Evolutionary conservation across 2,888 invertebrate genomes (phyloP).

Genomic region (Tuberolachnus salignus): DNA sequence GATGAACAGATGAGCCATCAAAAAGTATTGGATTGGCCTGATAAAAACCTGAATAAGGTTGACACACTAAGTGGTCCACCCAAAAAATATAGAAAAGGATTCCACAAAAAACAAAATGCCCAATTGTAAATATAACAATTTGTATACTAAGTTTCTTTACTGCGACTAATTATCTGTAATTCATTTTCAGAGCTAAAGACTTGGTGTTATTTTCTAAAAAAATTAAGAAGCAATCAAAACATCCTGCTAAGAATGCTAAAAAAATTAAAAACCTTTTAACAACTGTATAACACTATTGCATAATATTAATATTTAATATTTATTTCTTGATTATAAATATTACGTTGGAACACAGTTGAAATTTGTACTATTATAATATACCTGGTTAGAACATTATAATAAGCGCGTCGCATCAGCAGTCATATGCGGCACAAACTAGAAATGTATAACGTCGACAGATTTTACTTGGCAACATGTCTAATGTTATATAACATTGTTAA

Average conservation of each 20-base stretch:
- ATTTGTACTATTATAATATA: neutral
- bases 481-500: too few relatives aligned
- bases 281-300: neutral
- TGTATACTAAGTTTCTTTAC: neutral
- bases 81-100: constrained; percentile 40
- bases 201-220: constrained; percentile 41
- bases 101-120: constrained; percentile 38
- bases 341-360: neutral
- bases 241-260: neutral
- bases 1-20: neutral
- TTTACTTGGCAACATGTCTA: too few relatives aligned
- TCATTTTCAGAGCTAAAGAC: constrained; percentile 47
- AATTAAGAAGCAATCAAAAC: constrained; percentile 28
- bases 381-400: neutral
- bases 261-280: neutral
- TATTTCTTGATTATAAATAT: neutral
- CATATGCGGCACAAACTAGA: too few relatives aligned
- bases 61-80: neutral
- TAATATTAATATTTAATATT: neutral
- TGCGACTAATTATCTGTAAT: neutral
- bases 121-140: constrained; percentile 16
- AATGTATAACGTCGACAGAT: too few relatives aligned
- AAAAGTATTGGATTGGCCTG: constrained; percentile 41
- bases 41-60: neutral
- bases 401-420: too few relatives aligned